Conservation (phyloP, 2,113 vertebrate species). For the Gracilinanus agilis region DNA sequence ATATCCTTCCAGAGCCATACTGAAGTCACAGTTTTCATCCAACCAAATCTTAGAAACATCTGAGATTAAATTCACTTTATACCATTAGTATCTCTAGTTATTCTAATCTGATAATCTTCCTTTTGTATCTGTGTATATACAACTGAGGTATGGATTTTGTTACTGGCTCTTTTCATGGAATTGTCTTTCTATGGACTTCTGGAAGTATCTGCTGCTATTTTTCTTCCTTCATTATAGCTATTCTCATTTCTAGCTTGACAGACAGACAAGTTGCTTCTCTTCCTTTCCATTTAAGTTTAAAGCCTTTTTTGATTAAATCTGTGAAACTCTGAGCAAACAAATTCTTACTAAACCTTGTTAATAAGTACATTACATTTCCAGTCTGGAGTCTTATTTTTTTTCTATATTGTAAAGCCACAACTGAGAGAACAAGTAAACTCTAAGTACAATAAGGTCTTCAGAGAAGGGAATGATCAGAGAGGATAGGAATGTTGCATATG, state of each 20-base stretch:
- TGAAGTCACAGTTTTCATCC: background rate
- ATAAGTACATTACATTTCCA: background rate
- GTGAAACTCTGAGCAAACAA: background rate
- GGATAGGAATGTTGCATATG: too few species aligned
- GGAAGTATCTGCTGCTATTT: background rate
- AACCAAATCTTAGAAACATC: background rate
- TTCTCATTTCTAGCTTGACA: background rate
- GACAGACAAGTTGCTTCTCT: background rate
- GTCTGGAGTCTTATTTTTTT: background rate
- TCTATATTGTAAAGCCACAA: background rate
- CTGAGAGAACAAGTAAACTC: background rate
- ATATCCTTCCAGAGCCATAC: background rate
- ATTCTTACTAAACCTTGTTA: background rate
- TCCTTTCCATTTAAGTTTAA: background rate
- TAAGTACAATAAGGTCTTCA: too few species aligned
- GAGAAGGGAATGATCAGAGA: too few species aligned
- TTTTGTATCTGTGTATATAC: background rate
- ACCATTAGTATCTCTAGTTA: background rate
- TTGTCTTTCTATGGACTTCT: background rate
- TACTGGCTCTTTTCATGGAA: background rate
- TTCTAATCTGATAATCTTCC: background rate
- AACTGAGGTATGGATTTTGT: background rate
- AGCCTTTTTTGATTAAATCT: background rate
- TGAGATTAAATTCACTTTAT: background rate
- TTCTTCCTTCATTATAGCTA: background rate